Conservation (phyloP, 2,888 invertebrate species). For the Cantharis nigra region DNA sequence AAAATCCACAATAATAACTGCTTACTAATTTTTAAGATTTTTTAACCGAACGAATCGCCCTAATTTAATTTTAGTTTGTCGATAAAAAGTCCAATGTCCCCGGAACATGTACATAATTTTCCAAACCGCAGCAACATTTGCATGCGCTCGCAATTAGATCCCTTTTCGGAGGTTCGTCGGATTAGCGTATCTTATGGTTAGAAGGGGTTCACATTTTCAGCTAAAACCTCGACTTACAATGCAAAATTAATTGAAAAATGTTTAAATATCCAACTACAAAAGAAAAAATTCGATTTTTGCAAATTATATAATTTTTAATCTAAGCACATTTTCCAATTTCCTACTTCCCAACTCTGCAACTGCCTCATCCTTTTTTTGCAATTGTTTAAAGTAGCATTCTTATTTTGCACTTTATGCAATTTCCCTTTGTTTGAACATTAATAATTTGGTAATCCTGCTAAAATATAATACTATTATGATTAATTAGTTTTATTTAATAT, state of each 20-base stretch:
- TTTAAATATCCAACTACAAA: background rate
- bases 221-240: constrained; percentile 3
- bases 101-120: constrained; percentile 14
- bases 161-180: constrained; percentile 19
- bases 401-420: too few species aligned
- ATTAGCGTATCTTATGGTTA: constrained; percentile 18
- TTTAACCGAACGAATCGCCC: constrained; percentile 15
- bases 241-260: background rate
- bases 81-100: constrained; percentile 14
- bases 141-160: constrained; percentile 28
- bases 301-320: background rate
- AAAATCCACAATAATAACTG: background rate
- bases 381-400: too few species aligned
- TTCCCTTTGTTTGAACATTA: too few species aligned
- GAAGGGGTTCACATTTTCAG: background rate
- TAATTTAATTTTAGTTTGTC: constrained; percentile 13
- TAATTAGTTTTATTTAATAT: too few species aligned
- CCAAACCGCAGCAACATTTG: constrained; percentile 25
- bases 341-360: background rate
- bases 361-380: background rate
- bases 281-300: background rate
- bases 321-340: background rate
- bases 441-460: too few species aligned
- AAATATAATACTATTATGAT: too few species aligned
- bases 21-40: background rate